phyloP scores from a whole-genome alignment of 2,113 vertebrate genomes.

The Oplegnathus fasciatus region DNA sequence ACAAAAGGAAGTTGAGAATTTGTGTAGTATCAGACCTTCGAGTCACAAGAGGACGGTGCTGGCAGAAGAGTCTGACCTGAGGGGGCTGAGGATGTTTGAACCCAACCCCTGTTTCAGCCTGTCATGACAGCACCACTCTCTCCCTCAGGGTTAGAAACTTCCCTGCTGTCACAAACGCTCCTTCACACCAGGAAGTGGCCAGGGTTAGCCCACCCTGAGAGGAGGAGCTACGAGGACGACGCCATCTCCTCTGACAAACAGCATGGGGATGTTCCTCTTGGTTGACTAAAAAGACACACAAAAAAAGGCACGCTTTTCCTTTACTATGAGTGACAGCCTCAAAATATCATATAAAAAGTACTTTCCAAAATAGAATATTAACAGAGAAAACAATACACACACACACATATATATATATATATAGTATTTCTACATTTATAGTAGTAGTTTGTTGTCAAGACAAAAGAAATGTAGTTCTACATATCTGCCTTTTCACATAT shows the following conservation, averaged over 20 bases:
- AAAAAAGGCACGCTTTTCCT: neutral
- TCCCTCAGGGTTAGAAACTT: neutral
- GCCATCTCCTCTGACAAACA: slow-evolving; percentile 97
- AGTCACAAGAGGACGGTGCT: neutral
- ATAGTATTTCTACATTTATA: too few relatives aligned
- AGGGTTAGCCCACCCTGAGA: slow-evolving; percentile 89
- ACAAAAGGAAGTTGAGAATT: neutral
- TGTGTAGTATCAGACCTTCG: neutral
- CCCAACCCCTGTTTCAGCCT: neutral
- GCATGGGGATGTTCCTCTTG: slow-evolving; percentile 98
- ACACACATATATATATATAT: too few relatives aligned
- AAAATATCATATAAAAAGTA: neutral
- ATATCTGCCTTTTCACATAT: too few relatives aligned
- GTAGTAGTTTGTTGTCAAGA: too few relatives aligned
- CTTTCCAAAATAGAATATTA: neutral
- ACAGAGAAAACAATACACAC: neutral
- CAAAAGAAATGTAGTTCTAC: too few relatives aligned
- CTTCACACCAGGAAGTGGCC: neutral
- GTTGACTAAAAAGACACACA: slow-evolving; percentile 88
- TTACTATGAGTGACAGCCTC: neutral
- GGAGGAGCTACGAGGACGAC: slow-evolving; percentile 97
- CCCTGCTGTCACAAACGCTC: neutral
- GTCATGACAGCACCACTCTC: neutral
- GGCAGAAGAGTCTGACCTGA: neutral
- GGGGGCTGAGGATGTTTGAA: slow-evolving; percentile 6